phyloP scores from a whole-genome alignment of 1,140 invertebrate genomes.

The Aphis craccivora region DNA sequence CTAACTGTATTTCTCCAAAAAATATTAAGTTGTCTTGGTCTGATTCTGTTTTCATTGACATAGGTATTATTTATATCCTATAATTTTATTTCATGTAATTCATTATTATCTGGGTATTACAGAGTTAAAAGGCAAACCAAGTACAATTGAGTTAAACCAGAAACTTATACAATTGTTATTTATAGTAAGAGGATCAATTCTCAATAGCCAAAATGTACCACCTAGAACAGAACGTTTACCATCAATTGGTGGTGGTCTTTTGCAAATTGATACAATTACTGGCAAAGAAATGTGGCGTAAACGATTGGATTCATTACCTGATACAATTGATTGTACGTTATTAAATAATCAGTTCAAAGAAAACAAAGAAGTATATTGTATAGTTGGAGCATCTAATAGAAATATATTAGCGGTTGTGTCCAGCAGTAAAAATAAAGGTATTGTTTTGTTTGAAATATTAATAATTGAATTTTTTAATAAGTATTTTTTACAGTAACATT shows the following conservation, averaged over 20 bases:
- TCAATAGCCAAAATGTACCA: constrained; percentile 46
- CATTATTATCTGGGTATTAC: background rate
- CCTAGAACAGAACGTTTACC: constrained; percentile 51
- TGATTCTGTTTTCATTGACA: constrained; percentile 26
- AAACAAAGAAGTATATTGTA: constrained; percentile 42
- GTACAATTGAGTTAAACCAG: constrained; percentile 26
- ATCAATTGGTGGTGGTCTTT: constrained; percentile 39
- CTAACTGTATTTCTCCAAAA: constrained; percentile 1
- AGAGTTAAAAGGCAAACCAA: constrained; percentile 47
- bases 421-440: constrained; percentile 46
- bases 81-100: background rate
- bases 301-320: constrained; percentile 32
- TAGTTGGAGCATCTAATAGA: constrained; percentile 13
- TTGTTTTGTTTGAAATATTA: background rate
- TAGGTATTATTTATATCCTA: background rate
- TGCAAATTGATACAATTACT: constrained; percentile 15
- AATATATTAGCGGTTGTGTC: constrained; percentile 44
- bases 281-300: constrained; percentile 50
- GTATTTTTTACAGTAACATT: background rate
- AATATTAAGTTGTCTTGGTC: background rate
- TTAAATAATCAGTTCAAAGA: constrained; percentile 28
- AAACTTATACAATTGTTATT: constrained; percentile 32
- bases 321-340: constrained; percentile 49
- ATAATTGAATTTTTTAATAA: background rate
- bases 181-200: constrained; percentile 43